Base-by-base conservation (phyloP, 2,888 invertebrate genomes). In the Tupiocoris notatus region DNA sequence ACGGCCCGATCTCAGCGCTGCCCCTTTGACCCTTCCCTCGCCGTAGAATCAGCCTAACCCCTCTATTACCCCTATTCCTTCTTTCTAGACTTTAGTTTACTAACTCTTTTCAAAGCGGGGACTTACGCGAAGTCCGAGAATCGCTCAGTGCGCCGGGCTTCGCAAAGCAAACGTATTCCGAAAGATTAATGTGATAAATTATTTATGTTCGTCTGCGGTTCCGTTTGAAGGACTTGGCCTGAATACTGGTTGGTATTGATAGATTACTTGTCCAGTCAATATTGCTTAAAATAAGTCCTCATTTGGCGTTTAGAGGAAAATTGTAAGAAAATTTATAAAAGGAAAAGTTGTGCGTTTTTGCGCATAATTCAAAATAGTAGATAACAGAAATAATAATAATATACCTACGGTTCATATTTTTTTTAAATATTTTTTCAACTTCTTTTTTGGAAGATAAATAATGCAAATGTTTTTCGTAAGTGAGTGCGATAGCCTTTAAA, bases 101-200 rank as follows among this genome's bases (percentile, higher is more conserved):
- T 7, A 7, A 39, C 20, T n/a, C 57, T 57, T 57, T 61, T 25
- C 9, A 56, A 70, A 70, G 70, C 59, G 70, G 70, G 70, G 70
- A 70, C 70, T 70, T 70, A 56, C 54, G 67, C 54, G 57, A 20
- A 12, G 18, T 25, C n/a, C 22, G 54, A 54, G 22, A 6, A 16
- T 20, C n/a, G 57, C 39, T 39, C 39, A 39, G 39, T 39, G 39
- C 39, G 39, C 39, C 39, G 39, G 39, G 39, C 39, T 39, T 7
- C 39, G 39, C 39, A 3, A 12, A 39, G 39, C n/a, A n/a, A n/a
- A n/a, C n/a, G 12, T 39, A 39, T 39, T n/a, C 39, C 39, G 39
- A 39, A 39, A 12, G 12, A 39, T 3, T 39, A 12, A 39, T 39
- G 39, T 39, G 39, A 39, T 7, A 3, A 39, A 12, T 39, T 39